Base-by-base conservation (phyloP, 1,140 invertebrate genomes). In the Sinonovacula constricta region DNA sequence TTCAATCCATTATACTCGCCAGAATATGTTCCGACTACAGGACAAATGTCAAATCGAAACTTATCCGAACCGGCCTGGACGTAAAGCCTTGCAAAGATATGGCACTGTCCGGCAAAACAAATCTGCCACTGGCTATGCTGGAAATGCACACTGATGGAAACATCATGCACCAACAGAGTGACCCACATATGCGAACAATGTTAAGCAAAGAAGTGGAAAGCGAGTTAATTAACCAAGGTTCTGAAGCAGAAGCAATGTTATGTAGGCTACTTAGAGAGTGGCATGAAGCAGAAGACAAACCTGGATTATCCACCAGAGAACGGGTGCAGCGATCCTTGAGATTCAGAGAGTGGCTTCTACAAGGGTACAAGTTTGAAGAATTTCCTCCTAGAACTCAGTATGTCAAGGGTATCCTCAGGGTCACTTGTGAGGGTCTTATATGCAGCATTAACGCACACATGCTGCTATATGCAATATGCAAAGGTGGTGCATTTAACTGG, bases 81-180 rank as follows among this genome's bases (percentile, higher is more conserved):
- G 18, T 49, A 24, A 26, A 26, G 3, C 24, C 45, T 10, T 68
- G 39, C 45, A 68, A 68, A 33, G 30, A 31, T 5, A 51, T 68
- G 18, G 49, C 45, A 18, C 1, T n/a, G 1, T 54, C 39, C 1
- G 66, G 66, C 1, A 54, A 68, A 53, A 68, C 66, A 12, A 12
- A 53, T 54, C 33, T 54, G 18, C 1, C 45, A 2, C 22, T 28
- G 1, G 45, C 66, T 26, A 68, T 68, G 66, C 24, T 68, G 26
- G 66, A 68, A n/a, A 30, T 68, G 12, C 34, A 68, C 3, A 3
- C 5, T 54, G 49, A 68, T 31, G 45, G 24, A 12, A 51, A 31
- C 15, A 49, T 71, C 3, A 71, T 71, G 31, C 53, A 72, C 28
- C 69, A 72, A 30, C 36, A 72, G 24, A 72, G 56, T 49, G 69